Evolutionary conservation across 2,113 vertebrate species (phyloP), one percentile per base, ranked within the genome.

Genomic region (Catagonus wagneri): DNA sequence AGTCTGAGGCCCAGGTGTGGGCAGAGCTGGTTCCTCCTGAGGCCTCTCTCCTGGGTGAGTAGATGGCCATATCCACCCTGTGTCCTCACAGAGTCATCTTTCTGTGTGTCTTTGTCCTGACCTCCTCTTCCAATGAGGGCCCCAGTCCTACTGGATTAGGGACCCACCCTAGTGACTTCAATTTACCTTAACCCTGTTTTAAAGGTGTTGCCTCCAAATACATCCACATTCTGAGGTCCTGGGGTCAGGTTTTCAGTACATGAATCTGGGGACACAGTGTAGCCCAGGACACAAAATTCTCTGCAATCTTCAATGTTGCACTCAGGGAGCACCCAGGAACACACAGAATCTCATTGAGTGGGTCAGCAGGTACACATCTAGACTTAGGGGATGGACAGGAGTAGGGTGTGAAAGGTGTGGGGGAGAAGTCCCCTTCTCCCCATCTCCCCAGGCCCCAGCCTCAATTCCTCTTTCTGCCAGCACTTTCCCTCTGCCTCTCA

Each of bases 401-500:
- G 16, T 27, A 7, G 1, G 2, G 34, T 1, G n/a, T n/a, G n/a
- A n/a, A n/a, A n/a, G n/a, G n/a, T n/a, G n/a, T n/a, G 0, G 13
- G 2, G 1, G 6, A 8, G 10, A 44, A 32, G 80, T 56, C 8
- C 8, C 20, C 61, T 27, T 1, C 25, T 13, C 17, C 32, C 34
- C 27, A 0, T 2, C 19, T 23, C 39, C 15, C 16, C 8, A 0
- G 34, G 0, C 56, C 25, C 52, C 34, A 0, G 1, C 25, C 36
- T 32, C 36, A 0, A 19, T 16, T 13, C 39, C 17, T 36, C 14
- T 39, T 25, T 66, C 15, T 15, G 3, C 86, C 9, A 2, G 20
- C 10, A 19, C 7, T 66, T 56, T 85, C 32, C 6, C 29, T 19
- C 54, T 36, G 74, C 39, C 65, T 36, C 19, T 56, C 3, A 0